Evolutionary conservation across 2,888 invertebrate species (phyloP).

Genomic region (Drosophila histrio): DNA sequence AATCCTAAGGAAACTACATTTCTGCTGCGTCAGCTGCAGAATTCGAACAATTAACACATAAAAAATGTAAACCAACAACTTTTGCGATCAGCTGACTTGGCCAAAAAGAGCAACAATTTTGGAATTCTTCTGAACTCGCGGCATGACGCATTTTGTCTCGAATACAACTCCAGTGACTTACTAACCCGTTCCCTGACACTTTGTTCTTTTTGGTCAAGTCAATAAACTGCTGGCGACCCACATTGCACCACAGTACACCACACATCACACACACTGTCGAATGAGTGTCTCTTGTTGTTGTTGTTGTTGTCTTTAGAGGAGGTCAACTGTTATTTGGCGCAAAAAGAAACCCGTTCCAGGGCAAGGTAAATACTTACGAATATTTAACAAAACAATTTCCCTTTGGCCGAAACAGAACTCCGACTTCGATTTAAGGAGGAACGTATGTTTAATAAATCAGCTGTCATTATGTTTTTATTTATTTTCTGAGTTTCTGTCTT

Average conservation of each 20-base stretch:
- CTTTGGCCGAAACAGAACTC: not conserved
- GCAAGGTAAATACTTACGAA: conserved; percentile 40
- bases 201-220: conserved; percentile 51
- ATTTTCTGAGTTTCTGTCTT: conserved; percentile 1
- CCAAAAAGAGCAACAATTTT: not conserved
- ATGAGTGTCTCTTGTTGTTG: conserved; percentile 43
- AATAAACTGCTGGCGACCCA: conserved; percentile 70
- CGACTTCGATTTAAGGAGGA: not conserved
- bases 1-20: not conserved
- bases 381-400: conserved; percentile 18
- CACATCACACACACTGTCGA: conserved; percentile 12
- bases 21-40: not conserved
- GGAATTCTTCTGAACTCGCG: conserved; percentile 42
- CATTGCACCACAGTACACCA: conserved; percentile 49
- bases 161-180: conserved; percentile 51
- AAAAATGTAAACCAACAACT: not conserved
- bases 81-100: conserved; percentile 39
- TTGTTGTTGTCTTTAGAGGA: conserved; percentile 29
- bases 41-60: not conserved
- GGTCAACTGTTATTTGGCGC: conserved; percentile 56
- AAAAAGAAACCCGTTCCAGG: conserved; percentile 57
- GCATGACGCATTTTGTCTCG: conserved; percentile 53
- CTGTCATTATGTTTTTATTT: conserved; percentile 34
- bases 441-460: conserved; percentile 63
- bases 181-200: conserved; percentile 59